Base-by-base conservation (phyloP, 1,140 invertebrate genomes). In the Diorhabda carinulata region DNA sequence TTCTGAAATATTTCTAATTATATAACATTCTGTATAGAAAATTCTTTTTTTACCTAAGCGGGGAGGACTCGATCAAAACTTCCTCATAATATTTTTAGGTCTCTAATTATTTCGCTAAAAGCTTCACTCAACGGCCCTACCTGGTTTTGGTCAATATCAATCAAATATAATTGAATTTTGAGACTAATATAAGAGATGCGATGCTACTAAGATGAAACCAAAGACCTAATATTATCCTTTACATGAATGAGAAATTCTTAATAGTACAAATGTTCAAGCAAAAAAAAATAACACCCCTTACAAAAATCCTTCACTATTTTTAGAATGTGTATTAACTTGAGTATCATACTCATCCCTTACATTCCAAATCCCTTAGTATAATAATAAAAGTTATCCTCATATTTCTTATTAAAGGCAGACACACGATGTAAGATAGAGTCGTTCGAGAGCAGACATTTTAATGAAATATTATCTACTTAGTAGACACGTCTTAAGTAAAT, bases 401-500 rank as follows among this genome's bases (percentile, higher is more conserved):
- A 61, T 41, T 61, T 43, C 58, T 61, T 8, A 40, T 41, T 41
- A 61, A 4, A 3, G 5, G 59, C 25, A 41, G 40, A 43, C 59
- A 43, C 10, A 61, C 25, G 9, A 61, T 43, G 9, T 61, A 40
- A 41, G 59, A 52, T 61, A 40, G 25, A 61, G 6, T n/a, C 40
- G 59, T 72, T 61, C 47, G 41, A 56, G 68, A 67, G 57, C 56
- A 58, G 62, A n/a, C 70, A 73, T 63, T 73, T 65, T 70, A 73
- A 70, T 73, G 70, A 67, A 73, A 70, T 70, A 67, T 70, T 70
- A 70, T 70, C 69, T 67, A 64, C 65, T 52, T 70, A 62, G 72
- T 70, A 70, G 72, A 70, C 70, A 52, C 6, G 71, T 70, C 66
- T 70, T 73, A 62, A 73, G 69, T 73, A 73, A 73, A 73, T 70